A percentile compares a stretch with the other conserved stretches of the same genome.
Evolutionary conservation across 2,888 invertebrate species (phyloP).

Genomic region (Apantesis nais): DNA sequence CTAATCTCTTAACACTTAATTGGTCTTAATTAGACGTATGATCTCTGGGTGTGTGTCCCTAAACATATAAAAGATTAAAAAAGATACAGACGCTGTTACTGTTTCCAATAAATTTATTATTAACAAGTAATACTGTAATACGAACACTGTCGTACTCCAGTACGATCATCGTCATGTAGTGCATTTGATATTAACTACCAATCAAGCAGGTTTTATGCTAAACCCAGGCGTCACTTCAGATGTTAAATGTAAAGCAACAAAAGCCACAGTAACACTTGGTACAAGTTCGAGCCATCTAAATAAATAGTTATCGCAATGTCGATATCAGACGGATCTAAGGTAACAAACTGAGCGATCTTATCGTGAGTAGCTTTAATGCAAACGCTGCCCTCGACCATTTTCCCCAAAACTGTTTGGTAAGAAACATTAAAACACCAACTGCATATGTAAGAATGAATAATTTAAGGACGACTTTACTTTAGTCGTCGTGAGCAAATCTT

Average conservation of each 20-base stretch:
- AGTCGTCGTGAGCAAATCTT: slow-evolving; percentile 77
- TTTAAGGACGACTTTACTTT: slow-evolving; percentile 73
- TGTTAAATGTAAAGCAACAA: background rate
- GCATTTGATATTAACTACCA: background rate
- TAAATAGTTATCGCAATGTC: background rate
- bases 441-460: slow-evolving; percentile 68
- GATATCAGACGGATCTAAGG: background rate
- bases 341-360: background rate
- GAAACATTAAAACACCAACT: slow-evolving; percentile 40
- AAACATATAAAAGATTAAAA: too few species aligned
- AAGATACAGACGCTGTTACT: background rate
- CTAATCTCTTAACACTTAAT: too few species aligned
- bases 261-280: background rate
- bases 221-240: background rate
- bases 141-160: background rate
- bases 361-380: slow-evolving; percentile 6
- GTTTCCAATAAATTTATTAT: background rate
- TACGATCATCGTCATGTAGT: background rate
- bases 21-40: too few species aligned
- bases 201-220: background rate
- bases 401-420: slow-evolving; percentile 27
- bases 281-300: background rate
- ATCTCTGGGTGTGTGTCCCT: too few species aligned
- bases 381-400: slow-evolving; percentile 12
- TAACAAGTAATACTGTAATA: background rate